These are phyloP conservation scores for Drosophila saltans DNA, from an alignment of 1,140 invertebrate species.

Conservation along the genomic window DNA sequence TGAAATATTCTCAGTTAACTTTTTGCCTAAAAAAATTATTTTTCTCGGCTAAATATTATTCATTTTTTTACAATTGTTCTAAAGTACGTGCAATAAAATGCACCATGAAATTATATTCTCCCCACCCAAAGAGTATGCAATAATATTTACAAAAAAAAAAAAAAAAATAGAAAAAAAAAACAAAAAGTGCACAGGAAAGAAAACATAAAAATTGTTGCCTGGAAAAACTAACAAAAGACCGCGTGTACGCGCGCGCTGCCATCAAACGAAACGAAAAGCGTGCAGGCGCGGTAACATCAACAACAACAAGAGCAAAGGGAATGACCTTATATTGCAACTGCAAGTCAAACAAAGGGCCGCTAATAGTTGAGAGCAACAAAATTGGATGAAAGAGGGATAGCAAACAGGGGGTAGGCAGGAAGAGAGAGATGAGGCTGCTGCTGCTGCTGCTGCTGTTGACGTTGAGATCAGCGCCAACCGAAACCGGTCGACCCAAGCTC, in stretches of 20 bases:
- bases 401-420: not conserved
- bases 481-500: slow-evolving; percentile 59
- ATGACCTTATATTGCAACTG: slow-evolving; percentile 82
- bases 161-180: slow-evolving; percentile 20
- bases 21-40: too few species aligned
- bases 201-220: slow-evolving; percentile 48
- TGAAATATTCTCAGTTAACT: too few species aligned
- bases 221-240: slow-evolving; percentile 78
- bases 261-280: slow-evolving; percentile 80
- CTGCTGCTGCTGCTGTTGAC: slow-evolving; percentile 39
- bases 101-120: not conserved
- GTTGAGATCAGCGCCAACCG: slow-evolving; percentile 48
- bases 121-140: slow-evolving; percentile 40
- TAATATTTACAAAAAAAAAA: slow-evolving; percentile 9
- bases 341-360: slow-evolving; percentile 77
- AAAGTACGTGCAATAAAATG: not conserved
- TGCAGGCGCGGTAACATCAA: slow-evolving; percentile 58
- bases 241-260: slow-evolving; percentile 67
- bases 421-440: slow-evolving; percentile 5
- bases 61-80: not conserved
- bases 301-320: slow-evolving; percentile 66
- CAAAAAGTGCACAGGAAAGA: slow-evolving; percentile 2
- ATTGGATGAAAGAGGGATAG: slow-evolving; percentile 29
- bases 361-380: slow-evolving; percentile 49
- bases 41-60: too few species aligned